Conservation (phyloP, 1,140 invertebrate species). For the Drosophila ambigua region DNA sequence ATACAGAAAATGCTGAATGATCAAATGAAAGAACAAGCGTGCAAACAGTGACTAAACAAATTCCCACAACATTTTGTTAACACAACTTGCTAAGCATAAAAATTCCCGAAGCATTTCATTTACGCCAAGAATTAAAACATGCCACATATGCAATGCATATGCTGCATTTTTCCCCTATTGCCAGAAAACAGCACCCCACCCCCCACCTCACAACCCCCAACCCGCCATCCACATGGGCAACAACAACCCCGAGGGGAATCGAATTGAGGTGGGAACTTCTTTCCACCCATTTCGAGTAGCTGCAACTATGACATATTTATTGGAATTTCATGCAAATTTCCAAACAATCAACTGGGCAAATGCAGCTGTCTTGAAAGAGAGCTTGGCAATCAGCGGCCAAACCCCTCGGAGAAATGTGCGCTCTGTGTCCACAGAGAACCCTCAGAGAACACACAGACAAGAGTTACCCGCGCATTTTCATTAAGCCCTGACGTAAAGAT, state of each 20-base stretch:
- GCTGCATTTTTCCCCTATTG: constrained; percentile 25
- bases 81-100: not conserved
- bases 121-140: constrained; percentile 20
- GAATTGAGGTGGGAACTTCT: constrained; percentile 23
- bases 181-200: not conserved
- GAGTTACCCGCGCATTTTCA: constrained; percentile 49
- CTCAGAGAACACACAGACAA: not conserved
- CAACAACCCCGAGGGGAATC: constrained; percentile 25
- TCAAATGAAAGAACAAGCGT: not conserved
- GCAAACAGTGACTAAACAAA: not conserved
- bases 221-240: not conserved
- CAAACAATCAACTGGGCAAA: constrained; percentile 26
- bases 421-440: not conserved
- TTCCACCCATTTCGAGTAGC: constrained; percentile 51
- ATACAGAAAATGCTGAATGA: not conserved
- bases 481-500: constrained; percentile 32
- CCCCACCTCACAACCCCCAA: not conserved
- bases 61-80: constrained; percentile 6
- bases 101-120: constrained; percentile 5
- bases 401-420: constrained; percentile 3
- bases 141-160: constrained; percentile 15
- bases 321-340: constrained; percentile 79
- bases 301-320: constrained; percentile 76
- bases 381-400: constrained; percentile 21
- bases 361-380: constrained; percentile 43